Percentiles rank a stretch among this genome's conserved stretches.
These are phyloP conservation scores for Mycogona germanica DNA, from an alignment of 2,888 invertebrate genomes.

Conservation along the genomic window DNA sequence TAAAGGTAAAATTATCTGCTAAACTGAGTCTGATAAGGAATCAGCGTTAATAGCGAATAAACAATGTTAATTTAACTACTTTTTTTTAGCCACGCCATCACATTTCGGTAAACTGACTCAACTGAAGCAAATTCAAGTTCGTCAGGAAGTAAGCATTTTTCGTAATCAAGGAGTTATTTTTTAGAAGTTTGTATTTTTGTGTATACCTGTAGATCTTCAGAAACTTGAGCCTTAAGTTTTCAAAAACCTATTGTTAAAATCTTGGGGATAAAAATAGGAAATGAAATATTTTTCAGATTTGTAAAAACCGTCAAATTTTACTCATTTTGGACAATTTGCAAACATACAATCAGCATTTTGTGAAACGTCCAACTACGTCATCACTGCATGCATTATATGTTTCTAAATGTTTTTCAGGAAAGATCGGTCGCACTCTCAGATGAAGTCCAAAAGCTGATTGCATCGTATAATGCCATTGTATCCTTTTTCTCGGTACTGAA, in stretches of 20 bases:
- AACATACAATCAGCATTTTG: too few relatives aligned
- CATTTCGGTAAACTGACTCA: background rate
- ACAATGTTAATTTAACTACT: background rate
- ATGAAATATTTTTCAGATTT: too few relatives aligned
- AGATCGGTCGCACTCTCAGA: background rate
- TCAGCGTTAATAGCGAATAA: background rate
- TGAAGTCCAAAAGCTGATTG: background rate
- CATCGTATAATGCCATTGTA: background rate
- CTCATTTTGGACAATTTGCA: background rate
- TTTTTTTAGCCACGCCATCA: slow-evolving; percentile 2
- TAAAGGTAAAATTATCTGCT: background rate
- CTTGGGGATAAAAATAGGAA: too few relatives aligned
- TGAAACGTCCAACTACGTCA: too few relatives aligned
- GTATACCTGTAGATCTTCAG: too few relatives aligned
- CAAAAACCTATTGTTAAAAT: too few relatives aligned
- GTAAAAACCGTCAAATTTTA: background rate
- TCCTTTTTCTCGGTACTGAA: background rate
- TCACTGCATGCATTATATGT: too few relatives aligned
- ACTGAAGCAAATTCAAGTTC: background rate
- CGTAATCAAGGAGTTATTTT: background rate
- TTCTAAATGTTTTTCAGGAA: too few relatives aligned
- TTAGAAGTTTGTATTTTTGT: too few relatives aligned
- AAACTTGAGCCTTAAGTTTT: too few relatives aligned
- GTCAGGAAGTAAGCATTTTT: background rate
- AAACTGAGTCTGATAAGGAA: background rate